Conservation (phyloP, 2,113 vertebrate species). For the Brachypodius melanocephalos region DNA sequence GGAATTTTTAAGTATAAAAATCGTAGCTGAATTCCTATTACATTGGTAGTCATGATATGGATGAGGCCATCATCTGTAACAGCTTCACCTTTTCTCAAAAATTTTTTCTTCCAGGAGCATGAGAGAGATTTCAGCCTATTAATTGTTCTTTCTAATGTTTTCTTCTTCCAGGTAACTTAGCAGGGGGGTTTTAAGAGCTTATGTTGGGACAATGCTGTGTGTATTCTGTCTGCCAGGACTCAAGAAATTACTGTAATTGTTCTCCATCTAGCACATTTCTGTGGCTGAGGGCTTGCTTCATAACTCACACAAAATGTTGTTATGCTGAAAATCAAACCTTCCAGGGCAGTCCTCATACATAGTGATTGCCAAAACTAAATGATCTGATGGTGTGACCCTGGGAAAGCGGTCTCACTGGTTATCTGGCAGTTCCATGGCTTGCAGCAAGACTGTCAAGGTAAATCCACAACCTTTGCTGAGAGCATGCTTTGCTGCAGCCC, state of each 20-base stretch:
- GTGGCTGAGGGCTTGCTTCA: not conserved
- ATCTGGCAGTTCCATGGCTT: not conserved
- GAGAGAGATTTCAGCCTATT: not conserved
- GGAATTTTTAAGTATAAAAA: not conserved
- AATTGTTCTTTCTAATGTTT: not conserved
- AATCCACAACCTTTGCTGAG: not conserved
- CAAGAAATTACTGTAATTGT: not conserved
- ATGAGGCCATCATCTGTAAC: not conserved
- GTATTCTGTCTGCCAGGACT: not conserved
- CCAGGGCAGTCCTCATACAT: not conserved
- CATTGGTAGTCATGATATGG: not conserved
- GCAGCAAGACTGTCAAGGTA: not conserved
- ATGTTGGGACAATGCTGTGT: not conserved
- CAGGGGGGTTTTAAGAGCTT: accelerated
- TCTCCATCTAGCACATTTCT: not conserved
- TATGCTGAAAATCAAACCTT: not conserved
- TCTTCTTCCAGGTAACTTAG: not conserved
- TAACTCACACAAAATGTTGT: not conserved
- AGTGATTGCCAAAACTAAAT: not conserved
- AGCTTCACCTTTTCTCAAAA: not conserved
- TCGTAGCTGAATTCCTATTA: not conserved
- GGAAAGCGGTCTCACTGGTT: not conserved
- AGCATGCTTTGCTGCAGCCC: not conserved
- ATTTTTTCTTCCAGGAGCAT: not conserved
- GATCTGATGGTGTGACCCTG: not conserved